Percentiles rank a stretch among this genome's conserved stretches.
Evolutionary conservation across 1,140 invertebrate genomes (phyloP).

Genomic region (Pomacea maculata): DNA sequence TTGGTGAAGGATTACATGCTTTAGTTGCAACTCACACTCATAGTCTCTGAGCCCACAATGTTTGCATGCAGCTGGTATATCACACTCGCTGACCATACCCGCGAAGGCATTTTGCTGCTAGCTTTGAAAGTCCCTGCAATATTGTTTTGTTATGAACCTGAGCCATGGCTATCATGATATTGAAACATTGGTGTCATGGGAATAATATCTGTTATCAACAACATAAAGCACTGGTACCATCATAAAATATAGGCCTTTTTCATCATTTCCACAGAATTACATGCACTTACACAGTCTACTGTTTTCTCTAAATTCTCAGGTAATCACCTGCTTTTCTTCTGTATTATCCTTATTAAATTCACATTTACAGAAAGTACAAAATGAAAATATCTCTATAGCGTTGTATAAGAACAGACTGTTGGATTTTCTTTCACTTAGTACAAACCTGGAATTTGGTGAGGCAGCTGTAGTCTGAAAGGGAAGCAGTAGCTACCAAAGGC

Average conservation of each 20-base stretch:
- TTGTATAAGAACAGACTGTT: background rate
- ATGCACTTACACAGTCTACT: background rate
- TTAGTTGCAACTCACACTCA: constrained; percentile 2
- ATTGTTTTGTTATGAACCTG: background rate
- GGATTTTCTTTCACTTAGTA: background rate
- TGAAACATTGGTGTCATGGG: background rate
- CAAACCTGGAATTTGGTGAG: constrained; percentile 17
- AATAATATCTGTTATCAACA: too few species aligned
- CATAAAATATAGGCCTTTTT: too few species aligned
- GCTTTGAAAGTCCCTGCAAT: constrained; percentile 18
- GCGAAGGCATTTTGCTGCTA: constrained; percentile 5
- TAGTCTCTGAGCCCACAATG: constrained; percentile 8
- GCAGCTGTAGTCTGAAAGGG: constrained; percentile 22
- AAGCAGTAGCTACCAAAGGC: constrained; percentile 22
- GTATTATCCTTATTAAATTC: too few species aligned
- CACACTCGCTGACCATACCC: constrained; percentile 10
- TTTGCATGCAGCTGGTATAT: background rate
- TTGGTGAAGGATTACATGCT: too few species aligned
- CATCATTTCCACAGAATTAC: background rate
- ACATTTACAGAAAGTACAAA: background rate
- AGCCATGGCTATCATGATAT: background rate
- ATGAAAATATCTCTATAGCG: background rate
- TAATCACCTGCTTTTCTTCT: background rate
- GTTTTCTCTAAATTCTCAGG: background rate
- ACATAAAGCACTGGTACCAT: too few species aligned